Conservation (phyloP, 2,888 invertebrate genomes). For the Amblyjoppa fuscipennis region DNA sequence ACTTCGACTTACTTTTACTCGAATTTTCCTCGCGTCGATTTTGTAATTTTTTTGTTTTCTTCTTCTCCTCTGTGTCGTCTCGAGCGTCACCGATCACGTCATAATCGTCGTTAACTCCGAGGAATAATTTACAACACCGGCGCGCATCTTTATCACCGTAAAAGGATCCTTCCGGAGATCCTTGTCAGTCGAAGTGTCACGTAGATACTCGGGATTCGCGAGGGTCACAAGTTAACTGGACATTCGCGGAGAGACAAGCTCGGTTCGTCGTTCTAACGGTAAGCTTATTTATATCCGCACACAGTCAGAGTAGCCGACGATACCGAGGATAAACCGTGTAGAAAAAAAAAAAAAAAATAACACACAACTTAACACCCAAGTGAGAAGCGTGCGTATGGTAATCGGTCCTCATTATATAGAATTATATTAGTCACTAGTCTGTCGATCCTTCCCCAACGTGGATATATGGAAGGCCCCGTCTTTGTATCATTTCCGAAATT, state of each 20-base stretch:
- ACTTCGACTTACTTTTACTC: neutral
- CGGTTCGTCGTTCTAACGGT: slow-evolving; percentile 63
- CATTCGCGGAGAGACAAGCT: slow-evolving; percentile 51
- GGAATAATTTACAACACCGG: neutral
- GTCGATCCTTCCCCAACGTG: slow-evolving; percentile 1
- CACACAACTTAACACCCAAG: slow-evolving; percentile 29
- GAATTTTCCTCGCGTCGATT: neutral
- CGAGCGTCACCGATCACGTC: neutral
- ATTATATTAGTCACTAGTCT: slow-evolving; percentile 10
- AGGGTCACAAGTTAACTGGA: slow-evolving; percentile 61
- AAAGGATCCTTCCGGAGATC: slow-evolving; percentile 8
- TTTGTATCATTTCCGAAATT: too few species aligned
- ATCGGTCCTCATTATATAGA: slow-evolving; percentile 7
- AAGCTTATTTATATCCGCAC: slow-evolving; percentile 59
- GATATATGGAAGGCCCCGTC: too few species aligned
- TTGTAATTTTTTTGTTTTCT: neutral
- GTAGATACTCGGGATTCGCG: slow-evolving; percentile 24
- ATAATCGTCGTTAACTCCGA: neutral
- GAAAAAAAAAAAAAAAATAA: slow-evolving; percentile 39
- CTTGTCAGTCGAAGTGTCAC: slow-evolving; percentile 15
- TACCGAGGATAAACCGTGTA: slow-evolving; percentile 46
- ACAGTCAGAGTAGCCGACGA: slow-evolving; percentile 32
- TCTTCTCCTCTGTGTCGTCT: neutral
- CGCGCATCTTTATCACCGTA: slow-evolving; percentile 12
- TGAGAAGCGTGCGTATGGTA: slow-evolving; percentile 28